Percentiles rank a stretch among this genome's conserved stretches.
Conservation (phyloP, 53 echinoderm and acorn worm species). For the Glandiceps talaboti region DNA sequence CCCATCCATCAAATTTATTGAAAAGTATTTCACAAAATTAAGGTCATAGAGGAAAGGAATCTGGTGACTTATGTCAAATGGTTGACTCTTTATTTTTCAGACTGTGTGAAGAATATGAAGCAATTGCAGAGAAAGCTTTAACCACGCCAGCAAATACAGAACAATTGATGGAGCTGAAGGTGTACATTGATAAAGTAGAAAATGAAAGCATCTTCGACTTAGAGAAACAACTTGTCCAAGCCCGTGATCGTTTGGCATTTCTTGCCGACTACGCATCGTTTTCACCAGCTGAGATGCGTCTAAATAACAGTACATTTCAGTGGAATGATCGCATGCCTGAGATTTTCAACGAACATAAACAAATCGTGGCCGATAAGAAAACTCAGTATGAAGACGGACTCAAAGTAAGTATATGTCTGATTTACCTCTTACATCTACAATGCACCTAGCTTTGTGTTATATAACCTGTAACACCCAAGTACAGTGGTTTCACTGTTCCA, state of each 20-base stretch:
- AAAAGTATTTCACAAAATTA: no score
- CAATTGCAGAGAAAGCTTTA: constrained; percentile 90
- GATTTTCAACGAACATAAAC: constrained; percentile 83
- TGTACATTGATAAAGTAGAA: constrained; percentile 72
- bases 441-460: no score
- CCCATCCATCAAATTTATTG: no score
- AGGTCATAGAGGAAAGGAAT: no score
- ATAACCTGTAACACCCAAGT: no score
- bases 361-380: constrained; percentile 81
- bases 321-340: constrained; percentile 99
- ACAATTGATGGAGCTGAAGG: constrained; percentile 80
- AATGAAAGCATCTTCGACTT: constrained; percentile 75
- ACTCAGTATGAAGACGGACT: constrained; percentile 86
- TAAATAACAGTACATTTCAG: constrained; percentile 97
- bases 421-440: no score
- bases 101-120: constrained; percentile 83
- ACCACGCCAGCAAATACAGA: constrained; percentile 96
- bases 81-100: constrained; percentile 11
- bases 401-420: constrained; percentile 69
- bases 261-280: constrained; percentile 90
- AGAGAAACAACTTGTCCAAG: constrained; percentile 79
- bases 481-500: no score
- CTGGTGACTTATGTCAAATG: no score
- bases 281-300: constrained; percentile 98
- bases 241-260: constrained; percentile 83